Percentiles rank a stretch among this genome's conserved stretches.
Conservation (phyloP, 2,888 invertebrate species). For the Cryptocephalus primarius region DNA sequence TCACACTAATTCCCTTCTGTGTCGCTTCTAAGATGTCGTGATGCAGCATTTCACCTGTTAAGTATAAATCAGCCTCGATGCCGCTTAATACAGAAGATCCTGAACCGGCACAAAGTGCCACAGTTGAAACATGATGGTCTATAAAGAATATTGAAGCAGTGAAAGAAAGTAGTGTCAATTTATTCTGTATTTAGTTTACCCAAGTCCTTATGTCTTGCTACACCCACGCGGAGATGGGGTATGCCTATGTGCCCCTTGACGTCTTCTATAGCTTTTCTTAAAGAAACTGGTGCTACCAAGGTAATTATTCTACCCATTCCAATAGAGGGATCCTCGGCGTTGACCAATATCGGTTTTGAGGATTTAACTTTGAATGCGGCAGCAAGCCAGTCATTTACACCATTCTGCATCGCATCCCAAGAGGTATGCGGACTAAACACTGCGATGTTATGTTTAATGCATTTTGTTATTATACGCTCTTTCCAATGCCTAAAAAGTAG, state of each 20-base stretch:
- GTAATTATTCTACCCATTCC: conserved; percentile 48
- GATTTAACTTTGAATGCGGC: conserved; percentile 43
- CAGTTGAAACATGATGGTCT: conserved; percentile 27
- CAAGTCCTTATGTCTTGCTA: conserved; percentile 38
- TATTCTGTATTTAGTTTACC: conserved; percentile 14
- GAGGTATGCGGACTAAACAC: conserved; percentile 90
- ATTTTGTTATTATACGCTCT: conserved; percentile 67
- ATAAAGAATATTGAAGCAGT: too few species aligned
- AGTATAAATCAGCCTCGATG: conserved; percentile 63
- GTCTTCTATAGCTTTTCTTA: conserved; percentile 50
- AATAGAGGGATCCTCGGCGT: conserved; percentile 33
- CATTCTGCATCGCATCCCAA: conserved; percentile 73
- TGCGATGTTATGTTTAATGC: conserved; percentile 75
- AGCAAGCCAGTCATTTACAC: conserved; percentile 91
- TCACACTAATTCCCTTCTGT: conserved; percentile 66
- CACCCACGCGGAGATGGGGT: conserved; percentile 60
- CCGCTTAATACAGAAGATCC: conserved; percentile 68
- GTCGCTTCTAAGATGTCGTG: conserved; percentile 84
- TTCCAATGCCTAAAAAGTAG: conserved; percentile 52
- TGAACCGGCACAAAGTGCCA: conserved; percentile 86
- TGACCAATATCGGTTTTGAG: conserved; percentile 20
- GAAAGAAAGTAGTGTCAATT: too few species aligned
- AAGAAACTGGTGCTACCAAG: conserved; percentile 40
- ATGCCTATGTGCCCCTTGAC: conserved; percentile 63
- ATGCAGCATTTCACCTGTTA: conserved; percentile 93